A percentile compares a stretch with the other conserved stretches of the same genome.
phyloP scores from a whole-genome alignment of 1,140 invertebrate genomes.

The Caenorhabditis tropicalis region DNA sequence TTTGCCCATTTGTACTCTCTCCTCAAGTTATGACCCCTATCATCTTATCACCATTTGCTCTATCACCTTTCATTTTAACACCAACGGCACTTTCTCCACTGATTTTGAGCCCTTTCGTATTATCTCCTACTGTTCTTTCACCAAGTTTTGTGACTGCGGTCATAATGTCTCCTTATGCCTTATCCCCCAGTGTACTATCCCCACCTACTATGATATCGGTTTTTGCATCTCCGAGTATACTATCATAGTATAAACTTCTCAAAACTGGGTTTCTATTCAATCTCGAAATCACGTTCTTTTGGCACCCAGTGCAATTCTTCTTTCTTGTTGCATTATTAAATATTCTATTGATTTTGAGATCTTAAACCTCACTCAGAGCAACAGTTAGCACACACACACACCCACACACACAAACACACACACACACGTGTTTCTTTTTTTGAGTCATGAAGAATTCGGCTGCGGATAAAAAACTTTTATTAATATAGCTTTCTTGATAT shows the following conservation, averaged over 20 bases:
- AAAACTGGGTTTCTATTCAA: neutral
- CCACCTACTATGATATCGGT: slow-evolving; percentile 8
- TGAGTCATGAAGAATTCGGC: no score
- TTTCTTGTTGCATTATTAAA: neutral
- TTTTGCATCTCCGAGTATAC: neutral
- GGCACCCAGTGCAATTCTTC: neutral
- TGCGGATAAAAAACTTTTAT: no score
- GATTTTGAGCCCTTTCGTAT: slow-evolving; percentile 9
- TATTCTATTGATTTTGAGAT: neutral
- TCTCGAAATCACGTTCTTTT: neutral
- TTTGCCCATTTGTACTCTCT: slow-evolving; percentile 59
- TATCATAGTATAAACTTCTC: neutral
- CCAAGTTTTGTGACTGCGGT: slow-evolving; percentile 6
- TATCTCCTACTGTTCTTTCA: neutral
- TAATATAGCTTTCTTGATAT: no score
- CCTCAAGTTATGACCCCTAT: slow-evolving; percentile 36
- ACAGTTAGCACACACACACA: no score
- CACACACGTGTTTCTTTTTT: no score
- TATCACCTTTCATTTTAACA: slow-evolving; percentile 48
- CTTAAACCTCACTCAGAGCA: no score
- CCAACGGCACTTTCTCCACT: slow-evolving; percentile 13
- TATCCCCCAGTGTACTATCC: neutral
- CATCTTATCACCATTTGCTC: slow-evolving; percentile 46
- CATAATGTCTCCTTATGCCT: slow-evolving; percentile 1
- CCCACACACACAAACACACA: no score